Conservation (phyloP, 2,113 vertebrate genomes). For the Hydropotes inermis region DNA sequence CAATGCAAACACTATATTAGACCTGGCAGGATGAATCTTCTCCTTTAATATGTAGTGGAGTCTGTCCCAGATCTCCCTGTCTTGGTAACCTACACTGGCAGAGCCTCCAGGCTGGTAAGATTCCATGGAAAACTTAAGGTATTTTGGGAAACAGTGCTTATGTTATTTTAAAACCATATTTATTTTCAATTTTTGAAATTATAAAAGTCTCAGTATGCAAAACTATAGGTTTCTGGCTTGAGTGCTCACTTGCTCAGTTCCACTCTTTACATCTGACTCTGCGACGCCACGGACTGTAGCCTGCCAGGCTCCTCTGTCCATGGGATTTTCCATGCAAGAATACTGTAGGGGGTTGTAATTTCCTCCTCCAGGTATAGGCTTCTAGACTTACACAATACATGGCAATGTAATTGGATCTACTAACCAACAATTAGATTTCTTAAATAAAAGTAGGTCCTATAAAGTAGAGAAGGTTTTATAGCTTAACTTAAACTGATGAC, state of each 20-base stretch:
- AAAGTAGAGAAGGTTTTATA: not conserved
- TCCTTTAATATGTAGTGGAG: not conserved
- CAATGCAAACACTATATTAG: not conserved
- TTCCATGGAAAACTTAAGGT: not conserved
- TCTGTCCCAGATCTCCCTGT: not conserved
- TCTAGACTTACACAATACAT: not conserved
- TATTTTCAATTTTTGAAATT: not conserved
- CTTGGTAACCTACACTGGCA: not conserved
- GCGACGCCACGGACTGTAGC: not conserved
- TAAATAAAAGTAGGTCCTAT: not conserved
- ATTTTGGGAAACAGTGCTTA: not conserved
- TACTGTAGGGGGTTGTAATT: not conserved
- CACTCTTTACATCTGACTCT: not conserved
- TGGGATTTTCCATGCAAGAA: not conserved
- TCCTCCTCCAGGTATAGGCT: not conserved
- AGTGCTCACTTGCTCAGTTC: not conserved
- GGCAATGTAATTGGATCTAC: not conserved
- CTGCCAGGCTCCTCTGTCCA: not conserved
- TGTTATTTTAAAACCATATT: not conserved
- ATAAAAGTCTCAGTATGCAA: not conserved
- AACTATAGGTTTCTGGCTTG: not conserved
- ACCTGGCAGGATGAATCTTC: not conserved
- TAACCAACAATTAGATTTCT: not conserved
- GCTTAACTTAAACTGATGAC: not conserved
- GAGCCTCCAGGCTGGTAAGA: not conserved